These are phyloP conservation scores for Physocephala rufipes DNA, from an alignment of 2,888 invertebrate genomes.

Conservation along the genomic window DNA sequence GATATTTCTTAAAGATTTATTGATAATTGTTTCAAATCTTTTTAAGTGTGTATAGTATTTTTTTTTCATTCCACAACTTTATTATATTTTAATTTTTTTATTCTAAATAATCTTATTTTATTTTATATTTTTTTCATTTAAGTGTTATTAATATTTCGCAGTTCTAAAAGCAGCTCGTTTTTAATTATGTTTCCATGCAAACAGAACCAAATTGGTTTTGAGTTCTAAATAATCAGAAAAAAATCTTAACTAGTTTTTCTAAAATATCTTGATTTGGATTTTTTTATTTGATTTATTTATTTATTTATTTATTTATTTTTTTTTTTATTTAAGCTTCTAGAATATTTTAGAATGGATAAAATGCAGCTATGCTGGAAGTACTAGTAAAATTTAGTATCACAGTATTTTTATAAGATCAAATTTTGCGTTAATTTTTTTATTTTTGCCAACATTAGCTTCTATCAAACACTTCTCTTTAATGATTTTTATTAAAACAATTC, in stretches of 20 bases:
- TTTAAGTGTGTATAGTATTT: too few relatives aligned
- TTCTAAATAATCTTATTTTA: slow-evolving; percentile 11
- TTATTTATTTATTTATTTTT: slow-evolving; percentile 34
- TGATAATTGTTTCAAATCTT: too few relatives aligned
- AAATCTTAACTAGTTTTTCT: slow-evolving; percentile 15
- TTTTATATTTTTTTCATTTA: slow-evolving; percentile 21
- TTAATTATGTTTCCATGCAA: slow-evolving; percentile 1
- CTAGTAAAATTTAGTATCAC: slow-evolving; percentile 67
- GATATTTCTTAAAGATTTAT: too few relatives aligned
- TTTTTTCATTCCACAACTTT: too few relatives aligned
- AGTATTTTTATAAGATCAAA: slow-evolving; percentile 66
- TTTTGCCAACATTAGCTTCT: not conserved
- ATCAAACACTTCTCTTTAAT: not conserved
- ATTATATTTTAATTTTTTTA: not conserved
- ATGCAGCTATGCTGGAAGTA: slow-evolving; percentile 67
- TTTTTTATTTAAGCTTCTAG: slow-evolving; percentile 50
- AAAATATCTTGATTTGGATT: slow-evolving; percentile 35
- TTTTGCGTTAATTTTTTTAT: slow-evolving; percentile 45
- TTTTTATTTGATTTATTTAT: slow-evolving; percentile 29
- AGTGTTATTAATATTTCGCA: not conserved
- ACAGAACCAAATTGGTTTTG: slow-evolving; percentile 23
- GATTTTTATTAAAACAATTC: not conserved
- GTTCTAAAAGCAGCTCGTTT: not conserved
- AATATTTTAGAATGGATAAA: slow-evolving; percentile 67
- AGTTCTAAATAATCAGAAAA: not conserved